phyloP scores from a whole-genome alignment of 2,797 vertebrate genomes.

The Spatula clypeata region DNA sequence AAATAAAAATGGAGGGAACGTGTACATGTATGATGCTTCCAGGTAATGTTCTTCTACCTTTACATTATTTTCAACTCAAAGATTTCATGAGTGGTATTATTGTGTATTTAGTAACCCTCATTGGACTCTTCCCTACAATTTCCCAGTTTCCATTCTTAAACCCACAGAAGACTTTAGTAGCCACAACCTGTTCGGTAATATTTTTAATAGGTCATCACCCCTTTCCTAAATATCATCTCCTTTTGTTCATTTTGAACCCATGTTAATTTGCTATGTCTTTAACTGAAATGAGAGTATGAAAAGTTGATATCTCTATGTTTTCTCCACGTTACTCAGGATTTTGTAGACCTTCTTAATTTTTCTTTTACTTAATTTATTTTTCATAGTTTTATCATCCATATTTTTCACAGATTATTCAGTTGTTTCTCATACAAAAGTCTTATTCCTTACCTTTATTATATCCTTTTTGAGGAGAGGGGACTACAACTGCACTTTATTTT shows the following conservation, averaged over 20 bases:
- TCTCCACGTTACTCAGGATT: background rate
- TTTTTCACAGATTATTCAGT: background rate
- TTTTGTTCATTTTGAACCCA: background rate
- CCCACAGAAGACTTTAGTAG: background rate
- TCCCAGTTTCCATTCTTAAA: background rate
- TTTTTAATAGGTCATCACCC: rapidly evolving
- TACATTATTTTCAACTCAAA: background rate
- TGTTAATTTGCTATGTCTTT: background rate
- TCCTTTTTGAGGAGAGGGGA: background rate
- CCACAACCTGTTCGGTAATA: background rate
- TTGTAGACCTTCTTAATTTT: background rate
- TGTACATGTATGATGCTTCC: background rate
- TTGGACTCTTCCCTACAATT: background rate
- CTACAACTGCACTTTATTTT: background rate
- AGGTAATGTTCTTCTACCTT: background rate
- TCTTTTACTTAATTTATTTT: background rate
- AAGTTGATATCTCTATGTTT: rapidly evolving
- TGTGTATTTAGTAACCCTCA: background rate
- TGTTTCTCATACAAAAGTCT: background rate
- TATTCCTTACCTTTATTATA: background rate
- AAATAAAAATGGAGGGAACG: background rate
- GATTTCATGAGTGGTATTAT: background rate
- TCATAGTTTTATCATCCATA: background rate
- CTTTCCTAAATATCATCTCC: background rate
- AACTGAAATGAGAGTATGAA: background rate